phyloP scores from a whole-genome alignment of 2,888 invertebrate genomes.

The Cephalotes varians region DNA sequence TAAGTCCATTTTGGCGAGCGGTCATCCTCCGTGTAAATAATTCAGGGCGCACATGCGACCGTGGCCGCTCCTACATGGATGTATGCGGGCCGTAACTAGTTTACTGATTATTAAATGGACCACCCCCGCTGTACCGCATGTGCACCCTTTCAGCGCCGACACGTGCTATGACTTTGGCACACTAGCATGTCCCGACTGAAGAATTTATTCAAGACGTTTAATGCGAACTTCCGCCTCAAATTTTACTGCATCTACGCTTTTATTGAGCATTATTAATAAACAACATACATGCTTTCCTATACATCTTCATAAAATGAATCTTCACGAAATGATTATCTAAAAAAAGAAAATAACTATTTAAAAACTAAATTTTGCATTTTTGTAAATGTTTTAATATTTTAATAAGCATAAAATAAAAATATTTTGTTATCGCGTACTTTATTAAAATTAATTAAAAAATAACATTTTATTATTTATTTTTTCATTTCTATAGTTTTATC shows the following conservation, averaged over 20 bases:
- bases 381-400: background rate
- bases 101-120: conserved; percentile 77
- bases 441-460: conserved; percentile 7
- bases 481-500: background rate
- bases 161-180: conserved; percentile 59
- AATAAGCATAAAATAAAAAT: background rate
- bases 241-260: background rate
- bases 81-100: conserved; percentile 74
- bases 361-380: background rate
- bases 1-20: conserved; percentile 77
- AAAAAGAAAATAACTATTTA: background rate
- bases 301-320: no score
- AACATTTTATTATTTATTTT: background rate
- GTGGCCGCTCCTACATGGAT: conserved; percentile 68
- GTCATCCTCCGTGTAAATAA: conserved; percentile 77
- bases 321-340: background rate
- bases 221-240: conserved; percentile 30
- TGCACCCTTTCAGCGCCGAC: conserved; percentile 67
- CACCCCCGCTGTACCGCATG: conserved; percentile 64
- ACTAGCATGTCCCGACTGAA: conserved; percentile 46
- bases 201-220: conserved; percentile 53
- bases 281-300: background rate
- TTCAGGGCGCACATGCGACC: conserved; percentile 77
- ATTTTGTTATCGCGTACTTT: background rate
- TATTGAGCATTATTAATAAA: conserved; percentile 22